phyloP scores from a whole-genome alignment of 1,140 invertebrate genomes.

The Bradynema listronoti region DNA sequence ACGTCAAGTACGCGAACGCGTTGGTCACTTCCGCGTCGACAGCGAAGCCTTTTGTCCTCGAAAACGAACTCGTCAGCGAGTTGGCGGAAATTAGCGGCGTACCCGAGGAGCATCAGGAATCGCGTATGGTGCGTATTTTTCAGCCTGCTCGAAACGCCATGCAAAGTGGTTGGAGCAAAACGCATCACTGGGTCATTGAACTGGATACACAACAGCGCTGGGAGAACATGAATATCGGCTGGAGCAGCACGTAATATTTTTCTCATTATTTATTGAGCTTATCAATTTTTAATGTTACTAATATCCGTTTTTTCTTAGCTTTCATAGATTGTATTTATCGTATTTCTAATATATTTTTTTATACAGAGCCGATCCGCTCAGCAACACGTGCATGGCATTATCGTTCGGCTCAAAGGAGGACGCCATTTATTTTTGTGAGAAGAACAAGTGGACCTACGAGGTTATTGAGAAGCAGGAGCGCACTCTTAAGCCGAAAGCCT shows the following conservation, averaged over 20 bases:
- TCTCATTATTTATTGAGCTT: background rate
- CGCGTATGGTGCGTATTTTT: slow-evolving; percentile 68
- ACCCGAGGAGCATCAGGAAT: slow-evolving; percentile 36
- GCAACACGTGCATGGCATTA: slow-evolving; percentile 71
- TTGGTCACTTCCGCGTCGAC: too few relatives aligned
- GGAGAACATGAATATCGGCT: slow-evolving; percentile 98
- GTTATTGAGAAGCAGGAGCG: slow-evolving; percentile 69
- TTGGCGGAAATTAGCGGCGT: slow-evolving; percentile 39
- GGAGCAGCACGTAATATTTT: slow-evolving; percentile 75
- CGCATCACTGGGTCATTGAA: slow-evolving; percentile 77
- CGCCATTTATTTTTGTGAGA: slow-evolving; percentile 83
- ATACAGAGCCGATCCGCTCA: slow-evolving; percentile 81
- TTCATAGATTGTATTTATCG: too few relatives aligned
- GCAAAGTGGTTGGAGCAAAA: slow-evolving; percentile 91
- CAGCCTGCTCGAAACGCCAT: slow-evolving; percentile 86
- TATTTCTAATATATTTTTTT: background rate
- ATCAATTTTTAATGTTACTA: background rate
- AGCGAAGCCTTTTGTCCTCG: slow-evolving; percentile 8
- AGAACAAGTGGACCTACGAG: slow-evolving; percentile 86
- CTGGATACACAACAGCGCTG: slow-evolving; percentile 91
- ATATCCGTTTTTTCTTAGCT: too few relatives aligned
- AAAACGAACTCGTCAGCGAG: slow-evolving; percentile 15
- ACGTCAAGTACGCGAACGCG: too few relatives aligned
- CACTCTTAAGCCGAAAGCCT: slow-evolving; percentile 69
- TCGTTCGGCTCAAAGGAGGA: slow-evolving; percentile 75